Evolutionary conservation across 2,113 vertebrate species (phyloP).

Genomic region (Poecile atricapillus): DNA sequence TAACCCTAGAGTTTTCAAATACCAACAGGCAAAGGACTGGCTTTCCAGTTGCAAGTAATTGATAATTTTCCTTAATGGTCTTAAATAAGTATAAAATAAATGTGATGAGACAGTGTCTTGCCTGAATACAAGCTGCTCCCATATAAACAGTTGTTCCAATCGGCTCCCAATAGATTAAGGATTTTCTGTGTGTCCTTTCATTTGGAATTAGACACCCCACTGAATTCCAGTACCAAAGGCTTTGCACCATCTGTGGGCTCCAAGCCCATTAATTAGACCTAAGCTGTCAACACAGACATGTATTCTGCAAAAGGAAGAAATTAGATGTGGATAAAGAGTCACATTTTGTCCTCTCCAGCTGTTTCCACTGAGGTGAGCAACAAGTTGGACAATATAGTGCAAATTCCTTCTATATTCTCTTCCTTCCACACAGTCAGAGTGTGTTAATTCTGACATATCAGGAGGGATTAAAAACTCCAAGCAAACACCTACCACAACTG

Average conservation of each 20-base stretch:
- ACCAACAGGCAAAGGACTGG: neutral
- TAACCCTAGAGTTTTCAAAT: neutral
- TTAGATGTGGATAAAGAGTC: fast-evolving
- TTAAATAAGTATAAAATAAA: neutral
- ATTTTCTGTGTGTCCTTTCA: constrained; percentile 21
- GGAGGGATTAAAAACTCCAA: neutral
- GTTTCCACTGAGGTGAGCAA: neutral
- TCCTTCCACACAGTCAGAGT: neutral
- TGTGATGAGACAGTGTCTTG: neutral
- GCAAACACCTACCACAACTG: neutral
- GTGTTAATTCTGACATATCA: neutral
- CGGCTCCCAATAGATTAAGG: constrained; percentile 40
- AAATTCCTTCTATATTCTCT: neutral
- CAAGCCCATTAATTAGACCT: constrained; percentile 11
- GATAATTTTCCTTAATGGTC: neutral
- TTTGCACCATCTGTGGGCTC: constrained; percentile 36
- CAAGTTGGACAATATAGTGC: neutral
- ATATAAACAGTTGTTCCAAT: constrained; percentile 8
- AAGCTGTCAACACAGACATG: neutral
- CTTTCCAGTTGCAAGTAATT: neutral
- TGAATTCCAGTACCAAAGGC: neutral
- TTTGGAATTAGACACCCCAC: constrained; percentile 24
- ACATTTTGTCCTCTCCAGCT: neutral
- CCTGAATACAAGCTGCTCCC: constrained; percentile 8
- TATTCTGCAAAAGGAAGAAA: neutral